Base-by-base conservation (phyloP, 2,888 invertebrate species). In the Hirtodrosophila alboralis region DNA sequence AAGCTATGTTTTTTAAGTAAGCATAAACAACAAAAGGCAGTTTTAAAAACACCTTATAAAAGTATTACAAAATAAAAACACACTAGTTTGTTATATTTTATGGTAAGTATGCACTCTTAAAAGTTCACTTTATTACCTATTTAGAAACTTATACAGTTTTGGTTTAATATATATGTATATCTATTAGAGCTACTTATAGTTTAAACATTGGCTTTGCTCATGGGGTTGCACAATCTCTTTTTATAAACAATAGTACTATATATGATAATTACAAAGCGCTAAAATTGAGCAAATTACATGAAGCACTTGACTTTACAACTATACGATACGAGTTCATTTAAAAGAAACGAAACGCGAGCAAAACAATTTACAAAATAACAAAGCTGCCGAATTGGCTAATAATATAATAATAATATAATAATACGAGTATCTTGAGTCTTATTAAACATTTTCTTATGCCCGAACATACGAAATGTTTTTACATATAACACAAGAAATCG, bases 201-300 rank as follows among this genome's bases (percentile, higher is more conserved):
- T 80, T 74, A 80, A 77, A 84, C 81, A 84, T 77, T 76, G 57
- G 77, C 80, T 76, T 61, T 66, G 66, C 75, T 74, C 61, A 49
- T 45, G 37, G 30, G 37, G 21, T 52, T 34, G 57, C 72, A 65
- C 53, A 57, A 48, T 49, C 54, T 34, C 34, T 53, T 47, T 53
- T 66, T 33, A 60, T 61, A 66, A 59, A 49, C n/a, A n/a, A n/a
- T n/a, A n/a, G n/a, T n/a, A n/a, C n/a, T n/a, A n/a, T n/a, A 74
- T 58, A 61, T 53, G 30, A 57, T 52, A 80, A 63, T 70, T 70
- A 68, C 70, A 78, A 80, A 84, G 84, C 83, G 71, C 62, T 48
- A 57, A 75, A 81, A 80, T 80, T 80, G 79, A 80, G 79, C 79
- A 80, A 80, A 78, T 67, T 81, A 68, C 83, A 67, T 44, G 58